Percentiles rank a stretch among this genome's conserved stretches.
Evolutionary conservation across 1,140 invertebrate species (phyloP).

Genomic region (Lerema accius): DNA sequence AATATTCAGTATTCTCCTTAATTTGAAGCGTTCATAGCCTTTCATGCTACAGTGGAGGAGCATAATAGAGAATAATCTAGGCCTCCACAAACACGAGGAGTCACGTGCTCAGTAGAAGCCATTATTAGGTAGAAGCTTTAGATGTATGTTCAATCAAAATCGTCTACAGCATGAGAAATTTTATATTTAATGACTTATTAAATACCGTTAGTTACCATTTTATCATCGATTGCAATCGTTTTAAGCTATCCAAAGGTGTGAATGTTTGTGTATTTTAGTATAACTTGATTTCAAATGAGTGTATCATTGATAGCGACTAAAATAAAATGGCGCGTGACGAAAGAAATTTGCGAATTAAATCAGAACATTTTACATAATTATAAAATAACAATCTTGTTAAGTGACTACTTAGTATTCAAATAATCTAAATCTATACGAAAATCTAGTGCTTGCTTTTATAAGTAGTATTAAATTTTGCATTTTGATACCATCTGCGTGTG

Average conservation of each 20-base stretch:
- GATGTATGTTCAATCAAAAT: no score
- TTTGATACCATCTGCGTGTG: not conserved
- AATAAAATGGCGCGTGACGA: constrained; percentile 9
- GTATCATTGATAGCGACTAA: no score
- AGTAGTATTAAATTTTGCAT: not conserved
- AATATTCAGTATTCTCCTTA: not conserved
- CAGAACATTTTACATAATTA: constrained; percentile 16
- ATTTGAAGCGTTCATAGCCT: no score
- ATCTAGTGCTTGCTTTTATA: no score
- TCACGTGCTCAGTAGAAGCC: no score
- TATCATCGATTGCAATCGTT: not conserved
- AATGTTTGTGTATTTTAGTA: constrained; percentile 1
- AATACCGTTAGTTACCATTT: no score
- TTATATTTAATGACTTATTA: no score
- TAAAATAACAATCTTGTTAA: constrained; percentile 13
- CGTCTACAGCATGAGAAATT: no score
- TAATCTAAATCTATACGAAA: not conserved
- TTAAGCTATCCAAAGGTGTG: constrained; percentile 10
- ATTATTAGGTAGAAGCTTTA: no score
- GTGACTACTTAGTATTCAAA: constrained; percentile 7
- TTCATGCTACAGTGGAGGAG: no score
- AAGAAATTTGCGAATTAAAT: constrained; percentile 20
- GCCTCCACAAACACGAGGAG: no score
- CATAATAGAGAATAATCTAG: no score
- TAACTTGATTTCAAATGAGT: constrained; percentile 10